phyloP scores from a whole-genome alignment of 2,797 vertebrate species.

The Sternarchorhynchus goeldii region DNA sequence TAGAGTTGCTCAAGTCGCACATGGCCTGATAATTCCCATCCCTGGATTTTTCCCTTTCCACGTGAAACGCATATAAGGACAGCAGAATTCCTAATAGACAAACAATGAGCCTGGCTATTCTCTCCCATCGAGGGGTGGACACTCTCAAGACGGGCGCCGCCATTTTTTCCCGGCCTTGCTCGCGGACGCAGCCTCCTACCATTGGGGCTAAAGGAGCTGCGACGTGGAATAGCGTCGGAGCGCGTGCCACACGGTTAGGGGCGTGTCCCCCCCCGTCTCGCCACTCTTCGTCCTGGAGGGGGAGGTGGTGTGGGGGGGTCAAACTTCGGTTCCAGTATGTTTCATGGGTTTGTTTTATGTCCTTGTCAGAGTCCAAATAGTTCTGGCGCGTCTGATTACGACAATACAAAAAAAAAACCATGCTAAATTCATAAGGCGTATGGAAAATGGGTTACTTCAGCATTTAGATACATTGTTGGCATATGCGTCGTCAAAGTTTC shows the following conservation, averaged over 20 bases:
- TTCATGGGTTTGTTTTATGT: no score
- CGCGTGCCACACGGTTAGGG: conserved; percentile 52
- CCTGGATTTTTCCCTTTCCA: conserved; percentile 88
- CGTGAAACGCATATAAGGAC: conserved; percentile 91
- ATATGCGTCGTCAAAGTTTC: no score
- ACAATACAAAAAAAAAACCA: no score
- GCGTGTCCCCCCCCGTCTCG: conserved; percentile 27
- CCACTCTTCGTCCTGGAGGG: background rate
- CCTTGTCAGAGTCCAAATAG: no score
- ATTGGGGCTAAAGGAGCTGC: conserved; percentile 59
- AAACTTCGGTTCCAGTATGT: no score
- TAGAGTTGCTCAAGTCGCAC: conserved; percentile 90
- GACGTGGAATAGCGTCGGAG: conserved; percentile 57
- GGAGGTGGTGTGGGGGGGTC: no score
- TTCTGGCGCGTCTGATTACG: no score
- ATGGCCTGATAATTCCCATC: conserved; percentile 84
- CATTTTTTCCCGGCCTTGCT: conserved; percentile 88
- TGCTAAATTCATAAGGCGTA: no score
- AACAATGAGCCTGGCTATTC: conserved; percentile 89
- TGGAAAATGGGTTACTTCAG: no score
- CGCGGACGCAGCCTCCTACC: conserved; percentile 69
- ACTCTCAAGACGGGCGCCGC: conserved; percentile 99
- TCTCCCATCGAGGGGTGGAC: conserved; percentile 97
- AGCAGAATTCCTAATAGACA: conserved; percentile 89
- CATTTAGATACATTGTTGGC: no score